Base-by-base conservation (phyloP, 2,113 vertebrate genomes). In the Acrocephalus kingi region DNA sequence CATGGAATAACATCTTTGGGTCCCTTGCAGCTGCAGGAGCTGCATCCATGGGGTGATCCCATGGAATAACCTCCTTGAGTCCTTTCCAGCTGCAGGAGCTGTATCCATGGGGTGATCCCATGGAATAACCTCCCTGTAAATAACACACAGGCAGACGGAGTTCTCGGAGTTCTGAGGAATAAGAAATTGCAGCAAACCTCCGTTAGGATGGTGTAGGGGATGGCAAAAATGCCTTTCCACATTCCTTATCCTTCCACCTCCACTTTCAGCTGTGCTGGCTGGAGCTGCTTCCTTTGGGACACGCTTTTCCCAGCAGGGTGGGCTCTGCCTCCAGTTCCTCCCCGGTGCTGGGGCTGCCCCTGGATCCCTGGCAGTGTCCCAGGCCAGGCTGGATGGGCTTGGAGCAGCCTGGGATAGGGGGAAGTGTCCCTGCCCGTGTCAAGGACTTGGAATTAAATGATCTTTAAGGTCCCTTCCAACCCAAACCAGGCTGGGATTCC, bases 131-230 rank as follows among this genome's bases (percentile, higher is more conserved):
- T 23, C 30, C 10, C 59, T 4, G 55, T 18, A 6, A 15, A 45
- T 15, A 9, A 9, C 0, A 0, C 58, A 0, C 2, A 11, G 54
- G 17, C 7, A 2, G 45, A 1, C 0, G 3, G 5, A 35, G 30
- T 10, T 52, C 52, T 21, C 1, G 0, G 41, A 15, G 46, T 16
- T 43, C 8, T 43, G 62, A 7, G 77, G 43, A 28, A 5, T 16
- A 0, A n/a, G 61, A 15, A 18, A 51, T 15, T 5, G 15, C 43
- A 24, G 62, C 12, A 13, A 9, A 0, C 5, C 17, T 9, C 22
- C 7, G 2, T 1, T 4, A 13, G 54, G 5, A 6, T 2, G 21
- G 4, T 4, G 37, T 0, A 2, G 20, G 4, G 31, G 56, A 10
- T 33, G 52, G 41, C 39, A 15, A 21, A 55, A 55, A 59, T 5